Base-by-base conservation (phyloP, 2,113 vertebrate species). In the Gavia stellata region DNA sequence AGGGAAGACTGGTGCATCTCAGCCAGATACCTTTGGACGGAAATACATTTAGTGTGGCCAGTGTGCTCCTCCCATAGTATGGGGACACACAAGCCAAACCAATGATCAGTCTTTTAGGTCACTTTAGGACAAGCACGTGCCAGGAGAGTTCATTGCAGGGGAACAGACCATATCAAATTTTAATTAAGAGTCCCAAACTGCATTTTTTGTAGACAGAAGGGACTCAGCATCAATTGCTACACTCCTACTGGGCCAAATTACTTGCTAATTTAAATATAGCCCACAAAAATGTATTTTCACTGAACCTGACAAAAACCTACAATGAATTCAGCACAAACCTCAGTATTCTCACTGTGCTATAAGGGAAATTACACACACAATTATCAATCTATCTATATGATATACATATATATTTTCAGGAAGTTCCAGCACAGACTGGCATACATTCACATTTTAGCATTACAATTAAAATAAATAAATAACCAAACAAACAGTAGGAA, bases 181-280 rank as follows among this genome's bases (percentile, higher is more conserved):
- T 73, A 96, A 72, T 68, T 77, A 77, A 84, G 47, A 65, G 10
- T 91, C 81, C 47, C 73, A 94, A 92, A 87, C 23, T 53, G 16
- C 55, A 40, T 34, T n/a, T 47, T 91, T 58, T 91, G 65, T 82
- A 94, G 94, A 92, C 87, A 96, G 93, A 95, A 94, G 84, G 84
- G 81, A 47, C 73, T 92, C 86, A 85, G 87, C 86, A 92, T 92
- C 93, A 85, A 67, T 87, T 75, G 68, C 52, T 92, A 62, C 25
- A 45, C 34, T 92, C 89, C 94, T 85, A 92, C 87, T 72, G 87
- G 94, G 93, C 6, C 91, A 92, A 95, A 96, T 95, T 81, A 89
- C 73, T 96, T 75, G 70, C 47, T 92, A 79, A 68, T 91, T 68
- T 87, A 94, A 97, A 95, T 92, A 87, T 79, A 94, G 80, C 68